Base-by-base conservation (phyloP, 2,888 invertebrate species). In the Platynereis dumerilii region DNA sequence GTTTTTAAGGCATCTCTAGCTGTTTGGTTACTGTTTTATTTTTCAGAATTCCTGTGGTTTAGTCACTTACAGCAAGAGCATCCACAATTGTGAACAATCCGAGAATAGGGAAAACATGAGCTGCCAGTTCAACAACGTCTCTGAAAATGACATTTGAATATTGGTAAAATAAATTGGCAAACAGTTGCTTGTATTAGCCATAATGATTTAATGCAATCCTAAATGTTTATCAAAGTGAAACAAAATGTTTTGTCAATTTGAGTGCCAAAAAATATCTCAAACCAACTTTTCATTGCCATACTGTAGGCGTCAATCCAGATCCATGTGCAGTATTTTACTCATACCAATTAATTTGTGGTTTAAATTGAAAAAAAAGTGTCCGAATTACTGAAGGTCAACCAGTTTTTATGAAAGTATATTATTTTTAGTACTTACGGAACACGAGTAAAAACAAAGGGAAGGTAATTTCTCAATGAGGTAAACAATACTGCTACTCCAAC, bases 91-190 rank as follows among this genome's bases (percentile, higher is more conserved):
- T 52, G 42, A 44, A 64, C 2, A 64, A 17, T 15, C 48, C 52
- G 20, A 58, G 42, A n/a, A 64, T 44, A 15, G 64, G 54, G 42
- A 64, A 53, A 3, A 64, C 20, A 15, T 22, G 29, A 27, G 64
- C 20, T n/a, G 64, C 58, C 39, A 64, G 39, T 1, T 58, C n/a
- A 15, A 58, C 52, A 5, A 64, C 64, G n/a, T 64, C 64, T 5
- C 64, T 64, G 39, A 22, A 64, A 55, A 39, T 7, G 17, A 42
- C 12, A 12, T 42, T 12, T 42, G 12, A 12, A 42, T 17, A 42
- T 42, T 42, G n/a, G n/a, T n/a, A 12, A 34, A 34, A 34, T 48
- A 48, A 20, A 48, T n/a, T 12, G n/a, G 17, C 5, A 22, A 48
- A 22, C 5, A 20, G 5, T 48, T 22, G 10, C 12, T 12, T 42